phyloP scores from a whole-genome alignment of 2,113 vertebrate species.

The Calidris pugnax region DNA sequence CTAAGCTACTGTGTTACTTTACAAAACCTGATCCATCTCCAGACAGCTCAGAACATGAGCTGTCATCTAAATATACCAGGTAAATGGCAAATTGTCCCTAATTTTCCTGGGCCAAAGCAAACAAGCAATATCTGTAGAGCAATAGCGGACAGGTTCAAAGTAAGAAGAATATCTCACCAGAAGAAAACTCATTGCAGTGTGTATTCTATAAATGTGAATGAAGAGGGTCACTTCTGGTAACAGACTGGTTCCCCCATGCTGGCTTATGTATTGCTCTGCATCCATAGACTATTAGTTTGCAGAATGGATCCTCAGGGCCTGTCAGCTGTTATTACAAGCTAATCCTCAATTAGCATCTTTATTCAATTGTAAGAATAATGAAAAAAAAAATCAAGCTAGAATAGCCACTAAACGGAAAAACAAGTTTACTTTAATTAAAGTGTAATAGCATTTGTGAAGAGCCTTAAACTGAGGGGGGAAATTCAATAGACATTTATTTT shows the following conservation, averaged over 20 bases:
- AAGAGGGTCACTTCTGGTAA: neutral
- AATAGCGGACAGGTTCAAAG: neutral
- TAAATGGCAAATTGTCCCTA: neutral
- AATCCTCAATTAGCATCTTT: slow-evolving; percentile 32
- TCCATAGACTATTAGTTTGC: neutral
- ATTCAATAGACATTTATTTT: slow-evolving; percentile 38
- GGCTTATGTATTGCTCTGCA: neutral
- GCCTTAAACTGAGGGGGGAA: neutral
- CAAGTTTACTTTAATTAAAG: slow-evolving; percentile 47
- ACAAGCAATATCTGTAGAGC: neutral
- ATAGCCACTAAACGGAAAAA: slow-evolving; percentile 3
- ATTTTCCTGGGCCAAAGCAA: neutral
- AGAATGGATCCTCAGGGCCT: neutral
- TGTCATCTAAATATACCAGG: neutral
- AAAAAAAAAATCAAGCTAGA: neutral
- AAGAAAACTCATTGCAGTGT: neutral
- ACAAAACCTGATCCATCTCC: neutral
- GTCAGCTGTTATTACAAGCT: slow-evolving; percentile 13
- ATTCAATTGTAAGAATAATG: slow-evolving; percentile 33
- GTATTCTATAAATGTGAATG: neutral
- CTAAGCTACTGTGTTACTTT: neutral
- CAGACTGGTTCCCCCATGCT: neutral
- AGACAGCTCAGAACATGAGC: neutral
- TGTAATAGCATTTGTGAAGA: slow-evolving; percentile 19
- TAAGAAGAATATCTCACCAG: neutral